Conservation (phyloP, 2,113 vertebrate genomes). For the Alectura lathami region DNA sequence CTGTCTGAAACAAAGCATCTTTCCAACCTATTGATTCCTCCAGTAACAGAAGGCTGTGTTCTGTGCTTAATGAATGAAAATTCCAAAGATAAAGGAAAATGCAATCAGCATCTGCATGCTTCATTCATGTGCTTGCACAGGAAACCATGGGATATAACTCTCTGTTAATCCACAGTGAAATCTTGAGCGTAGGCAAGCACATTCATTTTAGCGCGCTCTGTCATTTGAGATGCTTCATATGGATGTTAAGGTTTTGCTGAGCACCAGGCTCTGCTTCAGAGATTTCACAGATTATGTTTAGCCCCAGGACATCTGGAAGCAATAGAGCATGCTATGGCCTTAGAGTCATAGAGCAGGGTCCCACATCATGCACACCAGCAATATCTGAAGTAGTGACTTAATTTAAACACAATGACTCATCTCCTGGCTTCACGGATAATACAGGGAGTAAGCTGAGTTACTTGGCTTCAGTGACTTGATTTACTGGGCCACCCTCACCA, state of each 20-base stretch:
- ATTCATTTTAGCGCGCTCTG: neutral
- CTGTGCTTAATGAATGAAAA: neutral
- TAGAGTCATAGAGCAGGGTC: neutral
- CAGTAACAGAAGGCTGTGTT: neutral
- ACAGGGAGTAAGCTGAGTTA: neutral
- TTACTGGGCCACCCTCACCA: neutral
- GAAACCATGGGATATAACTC: neutral
- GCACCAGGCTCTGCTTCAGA: neutral
- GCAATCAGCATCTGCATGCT: neutral
- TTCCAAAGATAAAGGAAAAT: neutral
- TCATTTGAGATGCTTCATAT: neutral
- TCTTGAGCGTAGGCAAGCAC: neutral
- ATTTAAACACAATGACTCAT: neutral
- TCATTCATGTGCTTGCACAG: neutral
- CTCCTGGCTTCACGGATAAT: neutral
- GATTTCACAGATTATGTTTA: constrained; percentile 6
- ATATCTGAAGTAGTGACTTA: neutral
- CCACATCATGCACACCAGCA: neutral
- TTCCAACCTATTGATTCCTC: neutral
- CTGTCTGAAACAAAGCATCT: neutral
- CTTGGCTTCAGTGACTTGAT: neutral
- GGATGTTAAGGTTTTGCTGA: neutral
- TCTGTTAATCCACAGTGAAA: neutral
- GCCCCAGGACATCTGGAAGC: neutral
- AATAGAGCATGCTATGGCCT: neutral